Conservation (phyloP, 2,113 vertebrate genomes). For the Alouatta palliata region DNA sequence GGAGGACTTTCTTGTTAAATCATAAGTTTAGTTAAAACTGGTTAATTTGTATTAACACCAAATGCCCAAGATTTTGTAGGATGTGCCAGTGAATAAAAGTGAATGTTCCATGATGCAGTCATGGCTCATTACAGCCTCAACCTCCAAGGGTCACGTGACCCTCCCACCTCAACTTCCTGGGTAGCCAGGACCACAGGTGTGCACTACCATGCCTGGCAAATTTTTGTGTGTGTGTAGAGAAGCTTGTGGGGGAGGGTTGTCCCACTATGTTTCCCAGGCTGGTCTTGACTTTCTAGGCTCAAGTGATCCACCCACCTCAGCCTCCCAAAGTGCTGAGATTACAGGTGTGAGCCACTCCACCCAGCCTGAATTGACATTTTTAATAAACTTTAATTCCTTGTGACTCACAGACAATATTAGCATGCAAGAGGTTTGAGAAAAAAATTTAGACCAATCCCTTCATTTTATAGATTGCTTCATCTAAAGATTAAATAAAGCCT, state of each 20-base stretch:
- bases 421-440: neutral
- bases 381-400: neutral
- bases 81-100: neutral
- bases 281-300: too few species aligned
- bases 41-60: neutral
- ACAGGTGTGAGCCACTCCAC: too few species aligned
- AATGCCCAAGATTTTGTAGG: neutral
- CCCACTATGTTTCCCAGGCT: too few species aligned
- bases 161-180: too few species aligned
- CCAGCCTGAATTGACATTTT: neutral
- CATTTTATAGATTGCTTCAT: neutral
- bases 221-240: too few species aligned
- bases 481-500: neutral
- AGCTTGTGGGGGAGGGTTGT: too few species aligned
- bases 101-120: neutral
- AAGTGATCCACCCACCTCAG: too few species aligned
- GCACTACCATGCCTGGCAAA: too few species aligned
- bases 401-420: neutral
- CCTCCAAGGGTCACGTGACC: too few species aligned
- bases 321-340: too few species aligned
- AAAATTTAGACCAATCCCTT: neutral
- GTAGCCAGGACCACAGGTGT: too few species aligned
- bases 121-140: too few species aligned
- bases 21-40: neutral
- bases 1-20: neutral